Evolutionary conservation across 2,113 vertebrate species (phyloP), one percentile per base, ranked within the genome.

Genomic region (Ochotona curzoniae): DNA sequence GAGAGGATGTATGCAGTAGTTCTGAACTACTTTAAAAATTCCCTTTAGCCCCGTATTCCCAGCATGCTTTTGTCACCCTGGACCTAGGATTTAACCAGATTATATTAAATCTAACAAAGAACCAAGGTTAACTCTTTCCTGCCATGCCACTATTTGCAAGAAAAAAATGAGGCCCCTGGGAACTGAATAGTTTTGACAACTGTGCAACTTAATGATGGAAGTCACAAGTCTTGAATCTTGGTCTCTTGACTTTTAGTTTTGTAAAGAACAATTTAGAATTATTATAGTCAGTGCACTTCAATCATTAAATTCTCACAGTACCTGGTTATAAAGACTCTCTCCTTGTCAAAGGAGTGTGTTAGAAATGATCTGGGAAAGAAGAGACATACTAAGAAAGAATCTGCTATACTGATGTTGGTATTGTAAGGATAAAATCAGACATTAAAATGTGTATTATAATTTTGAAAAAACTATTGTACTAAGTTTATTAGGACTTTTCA

Each of bases 41-140:
- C 73, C 28, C 67, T 49, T 54, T 32, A 73, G 66, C 23, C 47
- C 30, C 54, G 1, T 71, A 17, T n/a, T 21, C 20, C 64, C 61
- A 35, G 47, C n/a, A 10, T 54, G 30, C 47, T 92, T 89, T 38
- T 61, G n/a, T 86, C 75, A 69, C 26, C 32, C 9, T 70, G 26
- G 32, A n/a, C 47, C 26, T 71, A 80, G 60, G 25, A 89, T 91
- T 94, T 83, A 66, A 76, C 90, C 61, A 66, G 79, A 47, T 70
- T 60, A 51, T 60, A 80, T 92, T 78, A 70, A 75, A 75, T 79
- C 51, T 66, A 57, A 7, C 38, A 82, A 32, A 44, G 87, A 83
- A 26, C 70, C 57, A n/a, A 93, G n/a, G 32, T 83, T 49, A 35
- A 60, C 78, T 91, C 13, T 87, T 93, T 87, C 61, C 35, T 88